phyloP scores from a whole-genome alignment of 2,113 vertebrate genomes.

The Toxotes jaculatrix region DNA sequence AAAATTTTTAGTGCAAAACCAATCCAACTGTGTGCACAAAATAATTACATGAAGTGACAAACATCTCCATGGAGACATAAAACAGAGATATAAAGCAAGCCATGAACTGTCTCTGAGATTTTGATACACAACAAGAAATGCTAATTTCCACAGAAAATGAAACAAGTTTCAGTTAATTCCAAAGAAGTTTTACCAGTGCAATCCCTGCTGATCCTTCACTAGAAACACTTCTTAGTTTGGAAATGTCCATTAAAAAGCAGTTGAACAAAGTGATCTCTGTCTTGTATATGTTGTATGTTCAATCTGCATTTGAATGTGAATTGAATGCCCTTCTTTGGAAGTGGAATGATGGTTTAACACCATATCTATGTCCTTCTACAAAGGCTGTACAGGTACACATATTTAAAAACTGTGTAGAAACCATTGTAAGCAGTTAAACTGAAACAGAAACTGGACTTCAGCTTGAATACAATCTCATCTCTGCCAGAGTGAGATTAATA shows the following conservation, averaged over 20 bases:
- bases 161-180: background rate
- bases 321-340: background rate
- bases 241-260: slow-evolving; percentile 13
- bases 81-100: slow-evolving; percentile 1
- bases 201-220: background rate
- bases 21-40: background rate
- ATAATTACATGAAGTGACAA: background rate
- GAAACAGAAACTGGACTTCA: background rate
- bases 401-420: slow-evolving; percentile 11
- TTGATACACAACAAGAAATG: background rate
- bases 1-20: slow-evolving; percentile 59
- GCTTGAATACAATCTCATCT: background rate
- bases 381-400: background rate
- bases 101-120: background rate
- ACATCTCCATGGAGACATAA: background rate
- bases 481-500: slow-evolving; percentile 10
- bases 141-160: background rate
- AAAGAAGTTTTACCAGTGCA: background rate
- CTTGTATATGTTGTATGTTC: background rate
- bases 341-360: background rate
- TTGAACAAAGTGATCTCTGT: background rate
- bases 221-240: background rate
- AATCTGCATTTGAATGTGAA: background rate
- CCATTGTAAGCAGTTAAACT: background rate
- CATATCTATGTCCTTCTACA: background rate